A percentile compares a stretch with the other conserved stretches of the same genome.
These are phyloP conservation scores for Nesospiza acunhae DNA, from an alignment of 2,113 vertebrate genomes.

Conservation along the genomic window DNA sequence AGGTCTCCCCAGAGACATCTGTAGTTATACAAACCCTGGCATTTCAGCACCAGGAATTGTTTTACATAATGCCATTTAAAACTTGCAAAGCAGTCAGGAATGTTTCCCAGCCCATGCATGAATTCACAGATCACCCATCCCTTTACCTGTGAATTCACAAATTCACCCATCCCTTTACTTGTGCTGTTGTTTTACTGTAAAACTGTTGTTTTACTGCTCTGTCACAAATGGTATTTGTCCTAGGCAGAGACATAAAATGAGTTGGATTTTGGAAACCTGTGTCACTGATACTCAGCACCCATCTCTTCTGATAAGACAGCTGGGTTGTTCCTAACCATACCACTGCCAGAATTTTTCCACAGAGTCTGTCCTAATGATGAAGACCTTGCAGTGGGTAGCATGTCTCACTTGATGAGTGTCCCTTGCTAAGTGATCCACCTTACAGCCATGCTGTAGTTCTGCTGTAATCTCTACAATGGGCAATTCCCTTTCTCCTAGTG, in stretches of 20 bases:
- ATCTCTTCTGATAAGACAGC: neutral
- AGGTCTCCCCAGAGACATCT: neutral
- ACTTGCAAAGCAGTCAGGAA: neutral
- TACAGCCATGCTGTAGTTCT: neutral
- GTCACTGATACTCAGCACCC: neutral
- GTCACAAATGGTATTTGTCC: neutral
- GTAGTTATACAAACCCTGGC: neutral
- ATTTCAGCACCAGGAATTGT: neutral
- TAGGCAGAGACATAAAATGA: neutral
- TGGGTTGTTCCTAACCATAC: neutral
- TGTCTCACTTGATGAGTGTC: neutral
- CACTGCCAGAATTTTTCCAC: neutral
- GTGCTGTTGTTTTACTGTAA: neutral
- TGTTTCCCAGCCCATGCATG: neutral
- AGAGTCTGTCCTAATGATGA: neutral
- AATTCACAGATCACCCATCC: neutral
- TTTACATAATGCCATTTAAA: neutral
- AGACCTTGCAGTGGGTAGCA: neutral
- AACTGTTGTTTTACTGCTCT: neutral
- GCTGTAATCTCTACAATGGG: neutral
- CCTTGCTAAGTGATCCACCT: neutral
- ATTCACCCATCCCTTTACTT: neutral
- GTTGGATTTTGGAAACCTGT: neutral
- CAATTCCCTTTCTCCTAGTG: conserved; percentile 76
- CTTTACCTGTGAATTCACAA: neutral